phyloP scores from a whole-genome alignment of 2,888 invertebrate species.

The Tenthredo amoena region DNA sequence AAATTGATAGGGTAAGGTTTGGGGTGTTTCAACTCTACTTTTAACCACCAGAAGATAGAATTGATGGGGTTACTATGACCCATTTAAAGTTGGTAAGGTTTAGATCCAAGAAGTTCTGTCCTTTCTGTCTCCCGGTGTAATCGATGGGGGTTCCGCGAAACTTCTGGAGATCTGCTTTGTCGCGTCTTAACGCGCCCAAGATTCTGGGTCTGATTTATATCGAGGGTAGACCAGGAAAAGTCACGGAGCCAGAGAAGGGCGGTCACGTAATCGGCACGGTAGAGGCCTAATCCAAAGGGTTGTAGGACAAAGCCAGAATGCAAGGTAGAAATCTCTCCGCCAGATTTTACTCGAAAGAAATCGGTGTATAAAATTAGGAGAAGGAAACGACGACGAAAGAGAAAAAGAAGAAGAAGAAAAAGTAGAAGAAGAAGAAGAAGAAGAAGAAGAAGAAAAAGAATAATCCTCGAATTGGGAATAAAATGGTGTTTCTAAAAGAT shows the following conservation, averaged over 20 bases:
- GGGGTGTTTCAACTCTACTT: neutral
- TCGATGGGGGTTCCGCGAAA: slow-evolving; percentile 38
- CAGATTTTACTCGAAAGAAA: neutral
- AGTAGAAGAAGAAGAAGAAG: slow-evolving; percentile 49
- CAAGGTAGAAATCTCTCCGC: neutral
- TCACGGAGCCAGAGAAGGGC: neutral
- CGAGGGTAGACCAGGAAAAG: slow-evolving; percentile 28
- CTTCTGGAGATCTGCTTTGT: slow-evolving; percentile 33
- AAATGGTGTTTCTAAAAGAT: slow-evolving; percentile 51
- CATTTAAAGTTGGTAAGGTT: slow-evolving; percentile 7
- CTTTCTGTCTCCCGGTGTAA: slow-evolving; percentile 1
- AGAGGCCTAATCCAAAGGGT: slow-evolving; percentile 20
- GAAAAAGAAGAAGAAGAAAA: slow-evolving; percentile 50
- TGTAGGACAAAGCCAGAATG: neutral
- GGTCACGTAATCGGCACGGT: slow-evolving; percentile 1
- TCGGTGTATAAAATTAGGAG: neutral
- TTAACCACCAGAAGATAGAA: neutral
- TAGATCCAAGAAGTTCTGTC: slow-evolving; percentile 32
- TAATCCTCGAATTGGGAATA: slow-evolving; percentile 40
- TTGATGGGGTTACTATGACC: neutral
- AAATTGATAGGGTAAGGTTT: neutral
- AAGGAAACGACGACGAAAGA: neutral
- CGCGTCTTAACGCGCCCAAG: slow-evolving; percentile 41
- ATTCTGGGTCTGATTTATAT: slow-evolving; percentile 33
- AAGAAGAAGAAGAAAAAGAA: slow-evolving; percentile 50